phyloP scores from a whole-genome alignment of 2,797 vertebrate species.

The Crenuchus spilurus region DNA sequence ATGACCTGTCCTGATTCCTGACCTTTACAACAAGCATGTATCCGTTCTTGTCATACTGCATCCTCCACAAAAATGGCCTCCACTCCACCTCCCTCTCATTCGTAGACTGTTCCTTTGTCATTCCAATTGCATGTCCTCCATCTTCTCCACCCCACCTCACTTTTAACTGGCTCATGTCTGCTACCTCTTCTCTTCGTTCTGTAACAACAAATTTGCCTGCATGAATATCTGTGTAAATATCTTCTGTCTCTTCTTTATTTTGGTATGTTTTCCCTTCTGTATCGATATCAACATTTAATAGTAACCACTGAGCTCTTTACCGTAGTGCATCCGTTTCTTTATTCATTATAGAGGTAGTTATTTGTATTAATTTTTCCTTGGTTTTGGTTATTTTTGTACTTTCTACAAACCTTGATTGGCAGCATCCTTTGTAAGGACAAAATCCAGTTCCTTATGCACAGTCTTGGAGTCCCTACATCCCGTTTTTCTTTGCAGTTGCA shows the following conservation, averaged over 20 bases:
- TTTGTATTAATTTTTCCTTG: slow-evolving; percentile 54
- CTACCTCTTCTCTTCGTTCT: slow-evolving; percentile 13
- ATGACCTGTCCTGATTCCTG: slow-evolving; percentile 44
- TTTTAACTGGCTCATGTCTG: slow-evolving; percentile 12
- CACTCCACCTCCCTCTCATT: slow-evolving; percentile 35
- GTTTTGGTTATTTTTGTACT: slow-evolving; percentile 59
- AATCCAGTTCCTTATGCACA: slow-evolving; percentile 45
- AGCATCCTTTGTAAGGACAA: slow-evolving; percentile 44
- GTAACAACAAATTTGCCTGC: slow-evolving; percentile 46
- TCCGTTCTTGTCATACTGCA: slow-evolving; percentile 68
- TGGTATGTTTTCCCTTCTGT: slow-evolving; percentile 38
- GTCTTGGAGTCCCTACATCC: slow-evolving; percentile 31
- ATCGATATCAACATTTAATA: slow-evolving; percentile 57
- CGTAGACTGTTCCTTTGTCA: slow-evolving; percentile 26
- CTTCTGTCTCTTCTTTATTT: slow-evolving; percentile 24
- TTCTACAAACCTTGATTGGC: slow-evolving; percentile 41
- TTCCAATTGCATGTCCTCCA: slow-evolving; percentile 62
- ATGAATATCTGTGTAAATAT: slow-evolving; percentile 46
- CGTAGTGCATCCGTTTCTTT: slow-evolving; percentile 59
- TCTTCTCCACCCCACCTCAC: not conserved
- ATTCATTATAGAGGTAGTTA: slow-evolving; percentile 51
- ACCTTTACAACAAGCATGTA: slow-evolving; percentile 49
- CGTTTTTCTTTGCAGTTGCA: not conserved
- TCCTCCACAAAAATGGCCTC: slow-evolving; percentile 62
- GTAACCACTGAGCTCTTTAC: slow-evolving; percentile 48